Evolutionary conservation across 2,888 invertebrate species (phyloP).

Genomic region (Chesias legatella): DNA sequence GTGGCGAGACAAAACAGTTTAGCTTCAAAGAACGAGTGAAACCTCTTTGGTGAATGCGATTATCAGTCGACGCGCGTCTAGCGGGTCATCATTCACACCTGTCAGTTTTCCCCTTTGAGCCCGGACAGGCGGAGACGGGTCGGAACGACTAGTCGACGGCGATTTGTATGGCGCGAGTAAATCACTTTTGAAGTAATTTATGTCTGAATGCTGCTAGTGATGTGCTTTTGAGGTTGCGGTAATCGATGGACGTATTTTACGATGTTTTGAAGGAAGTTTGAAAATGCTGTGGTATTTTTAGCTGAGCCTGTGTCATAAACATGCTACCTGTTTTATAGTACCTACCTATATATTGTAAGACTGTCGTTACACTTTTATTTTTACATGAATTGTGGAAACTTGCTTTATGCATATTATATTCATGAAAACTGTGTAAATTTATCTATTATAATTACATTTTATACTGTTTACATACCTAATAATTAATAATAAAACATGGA

Average conservation of each 20-base stretch:
- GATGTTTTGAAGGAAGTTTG: conserved; percentile 22
- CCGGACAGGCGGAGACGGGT: conserved; percentile 57
- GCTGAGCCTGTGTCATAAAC: conserved; percentile 14
- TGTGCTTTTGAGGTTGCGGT: conserved; percentile 33
- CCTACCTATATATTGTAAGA: too few relatives aligned
- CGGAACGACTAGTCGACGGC: conserved; percentile 61
- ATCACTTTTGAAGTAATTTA: conserved; percentile 78
- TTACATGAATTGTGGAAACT: too few relatives aligned
- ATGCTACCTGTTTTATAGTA: neutral
- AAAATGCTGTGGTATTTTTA: conserved; percentile 25
- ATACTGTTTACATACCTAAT: too few relatives aligned
- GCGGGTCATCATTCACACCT: conserved; percentile 60
- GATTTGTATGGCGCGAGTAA: conserved; percentile 71
- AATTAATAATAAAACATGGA: too few relatives aligned
- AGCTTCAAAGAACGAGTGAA: conserved; percentile 56
- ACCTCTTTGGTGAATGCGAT: conserved; percentile 52
- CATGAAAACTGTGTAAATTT: too few relatives aligned
- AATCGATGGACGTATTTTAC: conserved; percentile 24
- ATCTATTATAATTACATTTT: too few relatives aligned
- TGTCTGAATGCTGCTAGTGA: conserved; percentile 55
- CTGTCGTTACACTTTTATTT: too few relatives aligned
- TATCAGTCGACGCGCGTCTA: conserved; percentile 61
- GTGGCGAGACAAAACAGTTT: conserved; percentile 44
- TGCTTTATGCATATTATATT: too few relatives aligned
- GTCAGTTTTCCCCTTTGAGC: conserved; percentile 62